Evolutionary conservation across 2,797 vertebrate genomes (phyloP).

Genomic region (Sebastes taczanowskii): DNA sequence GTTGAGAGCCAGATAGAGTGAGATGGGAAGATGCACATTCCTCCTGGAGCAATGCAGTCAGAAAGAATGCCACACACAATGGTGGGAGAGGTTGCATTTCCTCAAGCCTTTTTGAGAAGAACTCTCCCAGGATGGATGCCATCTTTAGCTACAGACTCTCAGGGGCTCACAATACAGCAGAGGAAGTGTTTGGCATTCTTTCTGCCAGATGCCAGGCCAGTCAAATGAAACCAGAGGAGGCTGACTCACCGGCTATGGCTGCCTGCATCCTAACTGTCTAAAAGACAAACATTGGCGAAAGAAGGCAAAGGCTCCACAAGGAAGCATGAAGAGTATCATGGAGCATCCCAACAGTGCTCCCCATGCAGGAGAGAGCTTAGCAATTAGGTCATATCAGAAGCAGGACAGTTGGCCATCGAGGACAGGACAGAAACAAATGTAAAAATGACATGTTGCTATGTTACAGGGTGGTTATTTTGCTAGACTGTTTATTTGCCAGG

Average conservation of each 20-base stretch:
- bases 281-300: constrained; percentile 7
- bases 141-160: constrained; percentile 16
- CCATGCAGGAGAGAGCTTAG: not conserved
- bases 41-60: not conserved
- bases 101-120: not conserved
- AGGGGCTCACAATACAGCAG: constrained; percentile 11
- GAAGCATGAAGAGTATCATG: not conserved
- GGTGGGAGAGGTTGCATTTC: not conserved
- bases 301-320: not conserved
- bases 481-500: not conserved
- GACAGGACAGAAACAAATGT: not conserved
- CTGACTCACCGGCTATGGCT: constrained; percentile 11
- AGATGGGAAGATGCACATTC: not conserved
- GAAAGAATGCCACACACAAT: not conserved
- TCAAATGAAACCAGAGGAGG: constrained; percentile 28
- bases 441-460: not conserved
- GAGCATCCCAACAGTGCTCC: not conserved
- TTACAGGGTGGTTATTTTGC: not conserved
- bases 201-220: constrained; percentile 28
- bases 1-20: not conserved
- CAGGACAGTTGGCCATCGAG: not conserved
- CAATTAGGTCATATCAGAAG: not conserved
- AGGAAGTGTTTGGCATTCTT: constrained; percentile 31
- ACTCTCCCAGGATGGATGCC: constrained; percentile 15
- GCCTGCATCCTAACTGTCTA: constrained; percentile 16